Evolutionary conservation across 2,888 invertebrate genomes (phyloP).

Genomic region (Myathropa florea): DNA sequence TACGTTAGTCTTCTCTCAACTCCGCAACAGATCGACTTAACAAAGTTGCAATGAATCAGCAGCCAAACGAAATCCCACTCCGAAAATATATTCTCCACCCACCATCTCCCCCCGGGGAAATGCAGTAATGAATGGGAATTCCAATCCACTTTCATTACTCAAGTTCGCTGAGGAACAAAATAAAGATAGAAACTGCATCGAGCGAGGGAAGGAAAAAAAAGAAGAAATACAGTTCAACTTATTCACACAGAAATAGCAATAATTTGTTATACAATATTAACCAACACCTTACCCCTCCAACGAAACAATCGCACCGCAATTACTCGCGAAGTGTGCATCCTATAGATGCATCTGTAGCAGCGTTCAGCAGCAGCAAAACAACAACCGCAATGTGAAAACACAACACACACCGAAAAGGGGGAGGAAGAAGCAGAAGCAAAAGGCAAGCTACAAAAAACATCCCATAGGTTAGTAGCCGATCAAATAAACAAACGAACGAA

Average conservation of each 20-base stretch:
- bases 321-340: slow-evolving; percentile 42
- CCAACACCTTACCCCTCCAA: slow-evolving; percentile 7
- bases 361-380: slow-evolving; percentile 36
- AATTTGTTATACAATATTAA: slow-evolving; percentile 67
- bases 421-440: slow-evolving; percentile 48
- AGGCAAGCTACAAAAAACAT: slow-evolving; percentile 65
- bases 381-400: slow-evolving; percentile 54
- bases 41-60: background rate
- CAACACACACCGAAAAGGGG: slow-evolving; percentile 10
- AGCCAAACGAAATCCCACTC: background rate
- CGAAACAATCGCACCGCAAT: slow-evolving; percentile 56
- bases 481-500: slow-evolving; percentile 70
- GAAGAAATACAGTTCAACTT: slow-evolving; percentile 19
- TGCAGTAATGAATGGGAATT: slow-evolving; percentile 53
- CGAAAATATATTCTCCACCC: background rate
- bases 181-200: slow-evolving; percentile 5
- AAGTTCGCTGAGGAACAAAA: slow-evolving; percentile 61
- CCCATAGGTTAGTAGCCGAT: slow-evolving; percentile 70
- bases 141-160: slow-evolving; percentile 68
- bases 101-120: background rate
- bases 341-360: slow-evolving; percentile 59
- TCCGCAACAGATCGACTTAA: too few species aligned
- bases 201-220: slow-evolving; percentile 1
- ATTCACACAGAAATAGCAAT: slow-evolving; percentile 62
- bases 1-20: too few species aligned